Evolutionary conservation across 1,140 invertebrate genomes (phyloP), one percentile per base, ranked within the genome.

Genomic region (Bacillus rossius): DNA sequence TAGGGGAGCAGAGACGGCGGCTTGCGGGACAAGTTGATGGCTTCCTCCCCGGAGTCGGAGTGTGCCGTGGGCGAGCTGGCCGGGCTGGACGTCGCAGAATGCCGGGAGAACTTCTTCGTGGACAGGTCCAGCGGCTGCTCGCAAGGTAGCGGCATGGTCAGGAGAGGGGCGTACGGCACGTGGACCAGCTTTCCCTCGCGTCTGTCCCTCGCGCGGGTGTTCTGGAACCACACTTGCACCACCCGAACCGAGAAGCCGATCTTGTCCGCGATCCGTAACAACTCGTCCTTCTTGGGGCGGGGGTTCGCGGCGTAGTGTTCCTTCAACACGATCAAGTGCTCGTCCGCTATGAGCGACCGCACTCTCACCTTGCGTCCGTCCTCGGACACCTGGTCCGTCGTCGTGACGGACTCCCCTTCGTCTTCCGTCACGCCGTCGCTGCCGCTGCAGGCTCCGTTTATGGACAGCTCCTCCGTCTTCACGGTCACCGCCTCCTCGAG

Each of bases 211-310:
- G 95, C 96, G 53, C 96, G 81, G 65, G 92, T 95, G 74, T 99
- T 98, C 79, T 99, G 96, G 73, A 99, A 99, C 96, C 96, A 99
- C 3, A 92, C 89, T 76, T 98, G 95, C 5, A 99, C 94, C 2
- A 98, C 95, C 45, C 95, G 80, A 34, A 94, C 91, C 26, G 94
- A 85, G 63, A 98, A 89, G 25, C 91, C 88, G 50, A 98, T 88
- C 63, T 88, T 86, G 37, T 93, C 84, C 0, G 95, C 93, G 65
- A 99, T 91, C 69, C 86, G 83, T 17, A 86, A 84, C 63, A 98
- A 85, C 70, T 98, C 94, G 62, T 96, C 94, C 50, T 94, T 87
- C 67, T 94, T 94, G 1, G 96, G 96, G 51, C 92, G 80, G 0
- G 94, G 89, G 77, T 99, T 97, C 3, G 87, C 75, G 19, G 88